phyloP scores from a whole-genome alignment of 1,140 invertebrate species.

The Eumaeus atala region DNA sequence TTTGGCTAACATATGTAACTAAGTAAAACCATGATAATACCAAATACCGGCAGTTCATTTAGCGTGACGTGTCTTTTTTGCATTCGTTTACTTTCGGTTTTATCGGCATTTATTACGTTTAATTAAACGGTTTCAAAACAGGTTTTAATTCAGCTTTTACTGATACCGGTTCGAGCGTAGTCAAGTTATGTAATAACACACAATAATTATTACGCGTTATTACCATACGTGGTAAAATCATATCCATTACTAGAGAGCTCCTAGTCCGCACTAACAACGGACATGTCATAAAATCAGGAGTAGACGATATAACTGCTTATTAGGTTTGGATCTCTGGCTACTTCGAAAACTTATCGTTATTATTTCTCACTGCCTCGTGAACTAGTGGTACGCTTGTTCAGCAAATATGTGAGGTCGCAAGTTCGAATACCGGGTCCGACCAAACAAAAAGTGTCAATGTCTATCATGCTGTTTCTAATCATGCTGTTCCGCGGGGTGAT shows the following conservation, averaged over 20 bases:
- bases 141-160: slow-evolving; percentile 4
- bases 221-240: neutral
- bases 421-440: too few species aligned
- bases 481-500: too few species aligned
- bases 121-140: slow-evolving; percentile 9
- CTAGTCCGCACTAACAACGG: too few species aligned
- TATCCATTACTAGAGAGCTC: too few species aligned
- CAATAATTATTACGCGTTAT: neutral
- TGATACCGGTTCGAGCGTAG: neutral
- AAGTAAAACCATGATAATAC: too few species aligned
- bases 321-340: neutral
- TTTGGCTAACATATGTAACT: too few species aligned
- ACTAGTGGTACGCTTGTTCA: too few species aligned
- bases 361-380: neutral
- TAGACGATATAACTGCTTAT: slow-evolving; percentile 7
- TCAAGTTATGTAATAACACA: slow-evolving; percentile 3
- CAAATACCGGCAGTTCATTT: too few species aligned
- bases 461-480: too few species aligned
- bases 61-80: neutral
- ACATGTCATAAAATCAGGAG: neutral
- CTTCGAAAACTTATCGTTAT: neutral
- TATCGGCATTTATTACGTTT: slow-evolving; percentile 2
- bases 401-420: too few species aligned
- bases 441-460: too few species aligned
- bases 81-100: slow-evolving; percentile 5